Base-by-base conservation (phyloP, 2,113 vertebrate species). In the Sminthopsis crassicaudata region DNA sequence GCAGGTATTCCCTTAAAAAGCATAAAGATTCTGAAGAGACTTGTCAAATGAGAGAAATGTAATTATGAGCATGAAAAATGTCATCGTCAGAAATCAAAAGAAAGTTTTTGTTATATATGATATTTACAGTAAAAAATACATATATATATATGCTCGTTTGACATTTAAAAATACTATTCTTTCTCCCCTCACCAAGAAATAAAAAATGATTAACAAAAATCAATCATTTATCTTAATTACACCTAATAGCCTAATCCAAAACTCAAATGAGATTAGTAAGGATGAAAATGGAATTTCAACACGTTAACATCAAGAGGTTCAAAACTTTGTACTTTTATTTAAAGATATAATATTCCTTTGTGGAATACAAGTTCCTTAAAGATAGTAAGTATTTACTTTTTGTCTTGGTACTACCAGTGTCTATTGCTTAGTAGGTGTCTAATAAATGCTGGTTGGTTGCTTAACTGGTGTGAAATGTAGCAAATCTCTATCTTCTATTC, bases 1-100 rank as follows among this genome's bases (percentile, higher is more conserved):
- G 94, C 53, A 97, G 91, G 36, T 95, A 94, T 2, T 91, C 76
- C 84, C 27, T 91, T 95, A 94, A 96, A 95, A 96, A 97, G 46
- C 54, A 94, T 12, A 51, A 67, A 96, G 84, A 93, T 97, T 94
- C 92, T 89, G 96, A 96, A 96, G 89, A 60, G 16, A 91, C 8
- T 76, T 53, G 2, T 94, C 25, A 23, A 48, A 91, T 94, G 57
- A 94, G 95, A 97, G 84, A 96, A 96, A 95, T 90, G 91, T 92
- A 93, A 96, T 96, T 95, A 93, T 24, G 88, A 91, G 2, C 90
- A n/a, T 30, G 91, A 96, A 76, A 36, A 55, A 22, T 5, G 42
- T 95, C 90, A 89, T 92, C 46, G 42, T 25, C 90, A 92, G 97
- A 97, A 93, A 2, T 10, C 93, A 16, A 97, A 91, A 7, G 0